A percentile compares a stretch with the other conserved stretches of the same genome.
Evolutionary conservation across 2,113 vertebrate genomes (phyloP).

Genomic region (Muntiacus reevesi): DNA sequence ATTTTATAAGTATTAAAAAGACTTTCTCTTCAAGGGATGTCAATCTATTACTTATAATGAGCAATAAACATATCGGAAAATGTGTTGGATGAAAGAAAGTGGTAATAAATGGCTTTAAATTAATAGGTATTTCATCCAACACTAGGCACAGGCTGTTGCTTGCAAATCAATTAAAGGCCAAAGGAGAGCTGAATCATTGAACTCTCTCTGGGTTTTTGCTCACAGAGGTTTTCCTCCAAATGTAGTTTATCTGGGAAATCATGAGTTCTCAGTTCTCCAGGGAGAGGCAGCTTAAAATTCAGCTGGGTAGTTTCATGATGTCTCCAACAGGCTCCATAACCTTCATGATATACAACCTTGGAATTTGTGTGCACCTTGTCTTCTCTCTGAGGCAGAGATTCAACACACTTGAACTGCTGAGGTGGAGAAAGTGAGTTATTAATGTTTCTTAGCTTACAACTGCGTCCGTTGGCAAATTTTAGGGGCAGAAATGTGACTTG

Average conservation of each 20-base stretch:
- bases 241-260: not conserved
- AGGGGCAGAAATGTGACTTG: not conserved
- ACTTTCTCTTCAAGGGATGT: conserved; percentile 18
- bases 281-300: conserved; percentile 30
- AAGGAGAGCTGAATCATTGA: not conserved
- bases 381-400: conserved; percentile 23
- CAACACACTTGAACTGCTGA: conserved; percentile 40
- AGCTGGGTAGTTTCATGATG: not conserved
- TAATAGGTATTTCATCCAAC: conserved; percentile 23
- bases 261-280: not conserved
- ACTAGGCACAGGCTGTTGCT: not conserved
- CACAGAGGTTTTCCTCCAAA: conserved; percentile 18
- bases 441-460: not conserved
- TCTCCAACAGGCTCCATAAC: not conserved
- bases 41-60: not conserved
- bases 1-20: conserved; percentile 28
- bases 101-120: conserved; percentile 14
- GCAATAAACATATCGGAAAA: not conserved
- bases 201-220: conserved; percentile 15
- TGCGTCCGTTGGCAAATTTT: not conserved
- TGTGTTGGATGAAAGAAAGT: conserved; percentile 12
- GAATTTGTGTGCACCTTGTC: not conserved
- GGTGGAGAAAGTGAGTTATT: conserved; percentile 6
- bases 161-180: conserved; percentile 42
- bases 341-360: conserved; percentile 3